phyloP scores from a whole-genome alignment of 1,140 invertebrate genomes.

The Drosophila pallidifrons region DNA sequence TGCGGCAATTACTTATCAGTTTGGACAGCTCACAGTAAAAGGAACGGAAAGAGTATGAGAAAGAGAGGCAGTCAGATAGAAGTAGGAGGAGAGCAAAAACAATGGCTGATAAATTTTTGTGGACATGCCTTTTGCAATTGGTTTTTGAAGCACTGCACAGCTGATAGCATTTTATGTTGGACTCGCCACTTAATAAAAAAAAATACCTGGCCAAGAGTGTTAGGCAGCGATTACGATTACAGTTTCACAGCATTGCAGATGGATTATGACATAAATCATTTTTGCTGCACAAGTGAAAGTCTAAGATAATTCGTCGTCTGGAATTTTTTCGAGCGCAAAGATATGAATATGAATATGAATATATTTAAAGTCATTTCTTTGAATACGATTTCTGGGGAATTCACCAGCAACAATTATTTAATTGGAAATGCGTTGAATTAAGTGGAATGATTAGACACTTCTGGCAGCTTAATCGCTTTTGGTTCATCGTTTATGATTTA shows the following conservation, averaged over 20 bases:
- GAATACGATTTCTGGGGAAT: background rate
- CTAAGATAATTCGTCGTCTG: background rate
- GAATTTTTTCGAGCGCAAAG: background rate
- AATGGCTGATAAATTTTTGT: conserved; percentile 53
- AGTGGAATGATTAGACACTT: background rate
- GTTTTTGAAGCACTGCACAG: conserved; percentile 26
- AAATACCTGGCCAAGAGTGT: conserved; percentile 1
- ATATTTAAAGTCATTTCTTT: background rate
- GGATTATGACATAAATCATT: conserved; percentile 15
- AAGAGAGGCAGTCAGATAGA: background rate
- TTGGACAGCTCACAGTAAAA: conserved; percentile 26
- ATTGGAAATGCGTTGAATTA: background rate
- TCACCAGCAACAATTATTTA: background rate
- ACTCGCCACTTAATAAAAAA: conserved; percentile 20
- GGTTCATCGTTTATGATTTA: conserved; percentile 6
- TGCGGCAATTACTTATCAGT: conserved; percentile 43
- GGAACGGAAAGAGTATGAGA: background rate
- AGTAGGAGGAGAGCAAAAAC: background rate
- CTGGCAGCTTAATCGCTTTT: background rate
- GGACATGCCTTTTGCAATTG: conserved; percentile 52
- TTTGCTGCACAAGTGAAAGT: conserved; percentile 1
- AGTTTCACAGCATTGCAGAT: conserved; percentile 18
- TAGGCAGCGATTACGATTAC: background rate
- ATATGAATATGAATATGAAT: no score
- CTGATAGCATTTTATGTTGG: conserved; percentile 20